These are phyloP conservation scores for Carassius auratus DNA, from an alignment of 2,113 vertebrate species.

Conservation along the genomic window DNA sequence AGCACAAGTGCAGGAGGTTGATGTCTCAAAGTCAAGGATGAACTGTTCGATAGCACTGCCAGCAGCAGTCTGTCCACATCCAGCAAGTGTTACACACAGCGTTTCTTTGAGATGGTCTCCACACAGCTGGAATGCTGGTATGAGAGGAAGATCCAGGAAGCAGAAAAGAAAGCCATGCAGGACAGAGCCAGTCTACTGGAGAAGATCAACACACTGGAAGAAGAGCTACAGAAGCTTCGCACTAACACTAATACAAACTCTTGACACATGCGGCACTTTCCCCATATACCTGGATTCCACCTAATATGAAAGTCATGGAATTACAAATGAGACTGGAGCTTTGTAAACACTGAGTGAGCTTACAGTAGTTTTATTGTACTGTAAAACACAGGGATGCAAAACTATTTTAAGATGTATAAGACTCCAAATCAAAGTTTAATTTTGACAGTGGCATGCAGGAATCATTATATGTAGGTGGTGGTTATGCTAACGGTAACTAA, in stretches of 20 bases:
- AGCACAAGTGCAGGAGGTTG: slow-evolving; percentile 66
- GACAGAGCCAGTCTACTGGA: slow-evolving; percentile 82
- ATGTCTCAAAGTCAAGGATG: slow-evolving; percentile 60
- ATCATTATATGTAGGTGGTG: too few species aligned
- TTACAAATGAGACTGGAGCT: background rate
- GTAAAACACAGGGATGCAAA: background rate
- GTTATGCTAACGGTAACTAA: too few species aligned
- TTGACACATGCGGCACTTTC: background rate
- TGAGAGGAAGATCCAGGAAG: slow-evolving; percentile 84
- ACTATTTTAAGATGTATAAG: too few species aligned
- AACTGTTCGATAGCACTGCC: slow-evolving; percentile 63
- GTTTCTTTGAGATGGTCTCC: slow-evolving; percentile 89
- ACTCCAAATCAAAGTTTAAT: too few species aligned
- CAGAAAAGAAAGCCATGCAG: slow-evolving; percentile 77
- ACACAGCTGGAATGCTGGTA: slow-evolving; percentile 92
- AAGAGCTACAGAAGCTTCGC: slow-evolving; percentile 82
- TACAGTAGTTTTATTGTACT: background rate
- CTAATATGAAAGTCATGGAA: background rate
- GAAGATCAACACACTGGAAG: slow-evolving; percentile 82
- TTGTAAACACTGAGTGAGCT: background rate
- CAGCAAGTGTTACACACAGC: slow-evolving; percentile 71
- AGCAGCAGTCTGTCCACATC: slow-evolving; percentile 60
- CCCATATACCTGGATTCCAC: background rate
- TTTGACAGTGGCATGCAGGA: too few species aligned
- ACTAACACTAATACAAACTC: slow-evolving; percentile 77